Evolutionary conservation across 2,113 vertebrate genomes (phyloP).

Genomic region (Trogon surrucura): DNA sequence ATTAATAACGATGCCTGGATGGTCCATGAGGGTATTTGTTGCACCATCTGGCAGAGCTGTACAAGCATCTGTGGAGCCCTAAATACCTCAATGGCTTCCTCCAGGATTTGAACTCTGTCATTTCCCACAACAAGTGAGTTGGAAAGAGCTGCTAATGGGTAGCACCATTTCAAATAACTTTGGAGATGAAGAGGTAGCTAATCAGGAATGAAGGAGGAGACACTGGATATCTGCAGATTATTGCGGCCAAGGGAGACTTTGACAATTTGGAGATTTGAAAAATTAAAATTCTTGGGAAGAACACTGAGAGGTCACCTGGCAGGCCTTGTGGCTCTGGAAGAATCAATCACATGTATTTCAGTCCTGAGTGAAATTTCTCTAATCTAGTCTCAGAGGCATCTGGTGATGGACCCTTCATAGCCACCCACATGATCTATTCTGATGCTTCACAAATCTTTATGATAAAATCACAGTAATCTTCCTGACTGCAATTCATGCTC

Average conservation of each 20-base stretch:
- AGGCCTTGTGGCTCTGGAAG: background rate
- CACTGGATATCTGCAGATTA: background rate
- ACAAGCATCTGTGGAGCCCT: background rate
- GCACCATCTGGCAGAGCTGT: background rate
- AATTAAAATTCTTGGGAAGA: background rate
- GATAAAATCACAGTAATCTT: background rate
- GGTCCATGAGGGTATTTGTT: background rate
- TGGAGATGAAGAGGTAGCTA: background rate
- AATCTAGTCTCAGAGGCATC: background rate
- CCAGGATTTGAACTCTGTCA: background rate
- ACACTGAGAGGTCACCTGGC: background rate
- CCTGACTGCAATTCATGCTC: background rate
- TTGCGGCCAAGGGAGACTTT: background rate
- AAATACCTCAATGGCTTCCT: background rate
- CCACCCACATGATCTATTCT: background rate
- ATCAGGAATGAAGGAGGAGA: background rate
- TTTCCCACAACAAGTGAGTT: background rate
- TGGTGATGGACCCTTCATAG: background rate
- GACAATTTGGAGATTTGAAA: background rate
- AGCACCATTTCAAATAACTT: background rate
- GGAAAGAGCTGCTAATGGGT: background rate
- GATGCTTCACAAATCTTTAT: background rate
- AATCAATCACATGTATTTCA: background rate
- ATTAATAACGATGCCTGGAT: constrained; percentile 17
- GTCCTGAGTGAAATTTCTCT: background rate